Percentiles rank a stretch among this genome's conserved stretches.
phyloP scores from a whole-genome alignment of 2,113 vertebrate genomes.

The Pogona vitticeps region DNA sequence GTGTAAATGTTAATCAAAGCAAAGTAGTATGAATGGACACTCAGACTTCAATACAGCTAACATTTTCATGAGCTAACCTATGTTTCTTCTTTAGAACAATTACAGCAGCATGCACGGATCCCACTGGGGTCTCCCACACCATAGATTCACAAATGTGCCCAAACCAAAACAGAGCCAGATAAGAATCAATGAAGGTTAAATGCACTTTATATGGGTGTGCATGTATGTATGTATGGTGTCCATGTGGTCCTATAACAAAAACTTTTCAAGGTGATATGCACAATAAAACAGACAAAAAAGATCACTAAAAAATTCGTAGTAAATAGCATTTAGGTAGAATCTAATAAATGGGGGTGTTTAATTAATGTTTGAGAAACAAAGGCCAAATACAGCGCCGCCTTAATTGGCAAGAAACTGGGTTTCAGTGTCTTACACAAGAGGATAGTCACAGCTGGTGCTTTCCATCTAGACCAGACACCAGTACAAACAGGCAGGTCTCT shows the following conservation, averaged over 20 bases:
- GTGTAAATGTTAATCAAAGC: not conserved
- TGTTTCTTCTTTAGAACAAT: not conserved
- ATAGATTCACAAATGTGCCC: not conserved
- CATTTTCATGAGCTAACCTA: not conserved
- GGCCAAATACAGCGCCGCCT: not conserved
- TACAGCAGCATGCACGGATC: not conserved
- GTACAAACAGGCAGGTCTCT: not conserved
- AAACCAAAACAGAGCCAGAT: not conserved
- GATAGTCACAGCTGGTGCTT: too few species aligned
- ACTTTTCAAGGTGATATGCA: too few species aligned
- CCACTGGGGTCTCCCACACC: not conserved
- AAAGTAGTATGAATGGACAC: not conserved
- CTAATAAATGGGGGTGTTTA: not conserved
- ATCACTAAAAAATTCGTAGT: not conserved
- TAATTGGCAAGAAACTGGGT: not conserved
- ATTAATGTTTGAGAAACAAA: not conserved
- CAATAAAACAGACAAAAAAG: not conserved
- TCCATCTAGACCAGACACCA: not conserved
- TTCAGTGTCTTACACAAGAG: not conserved
- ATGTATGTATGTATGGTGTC: too few species aligned
- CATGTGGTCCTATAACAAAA: too few species aligned
- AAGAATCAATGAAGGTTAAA: not conserved
- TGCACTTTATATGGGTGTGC: too few species aligned
- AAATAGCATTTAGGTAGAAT: not conserved
- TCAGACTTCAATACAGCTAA: too few species aligned